Conservation (phyloP, 2,797 vertebrate genomes). For the Prionace glauca region DNA sequence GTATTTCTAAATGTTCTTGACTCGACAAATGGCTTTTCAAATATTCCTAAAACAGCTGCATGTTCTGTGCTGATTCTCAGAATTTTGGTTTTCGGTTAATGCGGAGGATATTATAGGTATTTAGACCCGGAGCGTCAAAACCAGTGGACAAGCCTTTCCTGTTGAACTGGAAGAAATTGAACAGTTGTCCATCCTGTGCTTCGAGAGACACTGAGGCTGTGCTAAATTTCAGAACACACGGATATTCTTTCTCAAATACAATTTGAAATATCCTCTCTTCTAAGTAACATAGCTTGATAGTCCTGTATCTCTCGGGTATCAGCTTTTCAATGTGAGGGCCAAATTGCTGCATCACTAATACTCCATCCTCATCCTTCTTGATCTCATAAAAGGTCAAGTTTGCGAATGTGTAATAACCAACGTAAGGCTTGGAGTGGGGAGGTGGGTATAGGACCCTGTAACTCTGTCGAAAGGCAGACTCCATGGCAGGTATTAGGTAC, state of each 20-base stretch:
- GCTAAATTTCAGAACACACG: conserved; percentile 75
- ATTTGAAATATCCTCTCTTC: conserved; percentile 81
- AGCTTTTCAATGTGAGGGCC: conserved; percentile 82
- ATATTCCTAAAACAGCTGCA: neutral
- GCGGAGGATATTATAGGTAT: conserved; percentile 80
- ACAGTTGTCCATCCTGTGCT: conserved; percentile 84
- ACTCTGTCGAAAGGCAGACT: conserved; percentile 74
- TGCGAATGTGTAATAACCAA: conserved; percentile 80
- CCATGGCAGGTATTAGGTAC: conserved; percentile 78
- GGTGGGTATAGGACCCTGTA: conserved; percentile 62
- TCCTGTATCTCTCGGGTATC: conserved; percentile 78
- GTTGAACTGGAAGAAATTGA: conserved; percentile 78
- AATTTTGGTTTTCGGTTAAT: conserved; percentile 69
- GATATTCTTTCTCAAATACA: conserved; percentile 85
- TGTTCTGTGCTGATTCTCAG: neutral
- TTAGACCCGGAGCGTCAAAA: conserved; percentile 85
- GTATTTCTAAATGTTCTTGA: neutral
- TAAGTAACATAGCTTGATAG: conserved; percentile 79
- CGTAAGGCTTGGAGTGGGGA: conserved; percentile 67
- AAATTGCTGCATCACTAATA: conserved; percentile 85
- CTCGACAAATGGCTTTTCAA: neutral
- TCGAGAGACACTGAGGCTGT: conserved; percentile 80
- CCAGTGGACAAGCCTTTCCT: conserved; percentile 75
- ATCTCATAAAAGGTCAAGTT: conserved; percentile 91
- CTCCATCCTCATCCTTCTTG: conserved; percentile 64